Conservation (phyloP, 2,888 invertebrate genomes). For the Thysanoteuthis rhombus region DNA sequence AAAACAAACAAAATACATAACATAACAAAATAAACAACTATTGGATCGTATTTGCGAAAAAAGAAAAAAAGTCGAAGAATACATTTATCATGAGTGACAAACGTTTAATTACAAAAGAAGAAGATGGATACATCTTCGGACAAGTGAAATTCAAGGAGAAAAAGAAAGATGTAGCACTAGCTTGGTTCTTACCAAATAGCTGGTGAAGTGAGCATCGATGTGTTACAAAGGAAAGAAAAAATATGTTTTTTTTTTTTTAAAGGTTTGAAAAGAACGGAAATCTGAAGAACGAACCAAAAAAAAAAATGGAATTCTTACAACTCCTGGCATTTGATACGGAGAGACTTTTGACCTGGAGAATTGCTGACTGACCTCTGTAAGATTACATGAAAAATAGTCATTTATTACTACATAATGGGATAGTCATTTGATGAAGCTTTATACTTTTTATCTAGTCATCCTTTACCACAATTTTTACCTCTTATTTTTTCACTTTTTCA, state of each 20-base stretch:
- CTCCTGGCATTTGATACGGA: background rate
- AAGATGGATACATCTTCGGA: background rate
- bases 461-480: background rate
- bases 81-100: background rate
- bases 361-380: background rate
- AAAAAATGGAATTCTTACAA: constrained; percentile 1
- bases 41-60: background rate
- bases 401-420: background rate
- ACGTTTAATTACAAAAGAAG: background rate
- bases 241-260: background rate
- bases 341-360: background rate
- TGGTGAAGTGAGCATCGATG: background rate
- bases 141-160: background rate
- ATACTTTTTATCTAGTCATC: background rate
- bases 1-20: background rate
- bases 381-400: background rate
- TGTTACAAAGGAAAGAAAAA: background rate
- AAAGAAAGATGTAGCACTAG: background rate
- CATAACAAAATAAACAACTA: background rate
- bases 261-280: background rate
- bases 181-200: background rate
- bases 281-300: background rate
- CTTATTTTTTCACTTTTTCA: background rate
- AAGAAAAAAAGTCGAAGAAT: background rate
- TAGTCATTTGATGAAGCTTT: background rate